Evolutionary conservation across 2,888 invertebrate species (phyloP).

Genomic region (Agrochola lota): DNA sequence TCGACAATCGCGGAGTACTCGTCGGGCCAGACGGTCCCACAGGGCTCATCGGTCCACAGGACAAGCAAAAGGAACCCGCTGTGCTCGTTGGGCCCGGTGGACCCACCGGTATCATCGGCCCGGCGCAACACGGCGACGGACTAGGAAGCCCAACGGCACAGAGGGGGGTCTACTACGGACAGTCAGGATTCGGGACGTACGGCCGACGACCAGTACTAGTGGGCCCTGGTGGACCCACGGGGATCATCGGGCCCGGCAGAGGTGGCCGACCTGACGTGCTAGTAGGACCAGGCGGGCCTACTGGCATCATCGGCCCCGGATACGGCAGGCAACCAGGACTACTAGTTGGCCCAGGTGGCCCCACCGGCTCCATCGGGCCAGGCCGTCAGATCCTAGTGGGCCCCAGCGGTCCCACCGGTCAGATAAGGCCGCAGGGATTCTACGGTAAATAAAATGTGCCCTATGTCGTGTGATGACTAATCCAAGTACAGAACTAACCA

Average conservation of each 20-base stretch:
- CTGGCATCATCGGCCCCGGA: conserved; percentile 74
- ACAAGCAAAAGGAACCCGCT: conserved; percentile 33
- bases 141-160: conserved; percentile 78
- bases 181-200: conserved; percentile 74
- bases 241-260: conserved; percentile 73
- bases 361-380: conserved; percentile 76
- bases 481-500: conserved; percentile 61
- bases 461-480: conserved; percentile 70
- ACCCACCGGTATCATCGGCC: conserved; percentile 65
- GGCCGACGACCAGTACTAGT: conserved; percentile 77
- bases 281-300: conserved; percentile 83
- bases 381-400: conserved; percentile 77
- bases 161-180: conserved; percentile 81
- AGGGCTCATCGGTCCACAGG: conserved; percentile 54
- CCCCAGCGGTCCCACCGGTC: conserved; percentile 86
- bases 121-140: conserved; percentile 63
- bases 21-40: conserved; percentile 73
- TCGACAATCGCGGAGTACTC: conserved; percentile 60
- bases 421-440: conserved; percentile 78
- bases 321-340: conserved; percentile 75
- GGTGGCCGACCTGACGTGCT: conserved; percentile 72
- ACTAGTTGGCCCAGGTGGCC: conserved; percentile 84
- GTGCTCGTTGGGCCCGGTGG: conserved; percentile 69
- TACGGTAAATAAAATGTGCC: conserved; percentile 82
- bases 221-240: conserved; percentile 85